phyloP scores from a whole-genome alignment of 64 coral and sea anemone species.

The Pachyseris speciosa region DNA sequence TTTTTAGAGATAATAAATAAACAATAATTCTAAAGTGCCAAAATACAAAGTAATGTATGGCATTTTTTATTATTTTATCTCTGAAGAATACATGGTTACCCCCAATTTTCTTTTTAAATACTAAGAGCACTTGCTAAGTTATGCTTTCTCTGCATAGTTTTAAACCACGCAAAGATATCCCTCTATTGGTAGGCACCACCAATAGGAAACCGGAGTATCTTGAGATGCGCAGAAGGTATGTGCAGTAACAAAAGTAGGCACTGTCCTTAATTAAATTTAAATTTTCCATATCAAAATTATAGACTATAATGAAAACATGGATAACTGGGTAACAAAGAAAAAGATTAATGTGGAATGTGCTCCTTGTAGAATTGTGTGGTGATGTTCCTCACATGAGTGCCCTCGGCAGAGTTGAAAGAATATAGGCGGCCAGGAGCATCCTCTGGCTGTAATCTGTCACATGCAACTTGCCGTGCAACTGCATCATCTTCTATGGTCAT shows the following conservation, averaged over 20 bases:
- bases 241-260: background rate
- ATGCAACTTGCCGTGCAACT: background rate
- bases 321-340: background rate
- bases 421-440: background rate
- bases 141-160: background rate
- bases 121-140: background rate
- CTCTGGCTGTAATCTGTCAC: background rate
- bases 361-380: background rate
- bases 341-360: constrained; percentile 11
- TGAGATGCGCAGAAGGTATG: background rate
- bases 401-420: background rate
- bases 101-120: background rate
- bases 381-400: background rate
- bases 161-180: background rate
- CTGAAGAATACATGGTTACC: background rate
- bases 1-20: background rate
- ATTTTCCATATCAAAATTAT: background rate
- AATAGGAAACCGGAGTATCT: background rate
- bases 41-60: background rate
- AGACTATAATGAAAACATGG: background rate
- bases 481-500: background rate
- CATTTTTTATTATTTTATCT: background rate
- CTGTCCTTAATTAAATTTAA: background rate
- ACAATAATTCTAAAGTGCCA: background rate
- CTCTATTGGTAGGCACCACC: background rate